A percentile compares a stretch with the other conserved stretches of the same genome.
phyloP scores from a whole-genome alignment of 2,888 invertebrate species.

The Tupiocoris notatus region DNA sequence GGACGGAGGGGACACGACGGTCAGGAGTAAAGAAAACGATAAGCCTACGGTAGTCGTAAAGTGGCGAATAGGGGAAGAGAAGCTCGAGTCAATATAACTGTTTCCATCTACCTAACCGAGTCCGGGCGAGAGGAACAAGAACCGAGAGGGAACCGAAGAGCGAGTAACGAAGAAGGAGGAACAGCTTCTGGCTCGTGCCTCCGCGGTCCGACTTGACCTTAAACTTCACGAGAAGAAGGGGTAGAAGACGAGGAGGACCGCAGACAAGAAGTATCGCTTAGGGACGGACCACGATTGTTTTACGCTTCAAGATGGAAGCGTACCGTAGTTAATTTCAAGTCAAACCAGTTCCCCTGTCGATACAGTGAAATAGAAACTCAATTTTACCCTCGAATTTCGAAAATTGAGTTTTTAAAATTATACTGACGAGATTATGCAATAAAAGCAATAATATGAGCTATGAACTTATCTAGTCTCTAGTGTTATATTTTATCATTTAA shows the following conservation, averaged over 20 bases:
- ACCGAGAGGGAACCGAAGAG: not conserved
- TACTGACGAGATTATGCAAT: too few species aligned
- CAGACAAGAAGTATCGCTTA: too few species aligned
- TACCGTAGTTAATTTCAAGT: too few species aligned
- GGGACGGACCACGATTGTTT: too few species aligned
- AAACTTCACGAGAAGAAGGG: not conserved
- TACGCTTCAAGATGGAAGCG: too few species aligned
- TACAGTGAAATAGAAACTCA: too few species aligned
- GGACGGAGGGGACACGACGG: not conserved
- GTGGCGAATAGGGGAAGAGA: not conserved
- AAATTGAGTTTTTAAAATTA: too few species aligned
- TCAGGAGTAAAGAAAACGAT: not conserved
- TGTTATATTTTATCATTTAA: too few species aligned
- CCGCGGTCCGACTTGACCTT: not conserved
- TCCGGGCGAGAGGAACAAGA: not conserved
- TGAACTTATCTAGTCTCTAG: too few species aligned
- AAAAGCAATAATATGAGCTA: too few species aligned
- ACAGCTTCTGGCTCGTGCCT: not conserved
- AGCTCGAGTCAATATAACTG: constrained; percentile 9
- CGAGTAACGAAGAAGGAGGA: not conserved
- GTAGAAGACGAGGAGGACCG: not conserved
- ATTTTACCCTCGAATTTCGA: too few species aligned
- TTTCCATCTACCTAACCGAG: not conserved
- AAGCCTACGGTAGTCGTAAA: not conserved
- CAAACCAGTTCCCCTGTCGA: too few species aligned